Base-by-base conservation (phyloP, 2,888 invertebrate genomes). In the Poecilobothrus nobilitatus region DNA sequence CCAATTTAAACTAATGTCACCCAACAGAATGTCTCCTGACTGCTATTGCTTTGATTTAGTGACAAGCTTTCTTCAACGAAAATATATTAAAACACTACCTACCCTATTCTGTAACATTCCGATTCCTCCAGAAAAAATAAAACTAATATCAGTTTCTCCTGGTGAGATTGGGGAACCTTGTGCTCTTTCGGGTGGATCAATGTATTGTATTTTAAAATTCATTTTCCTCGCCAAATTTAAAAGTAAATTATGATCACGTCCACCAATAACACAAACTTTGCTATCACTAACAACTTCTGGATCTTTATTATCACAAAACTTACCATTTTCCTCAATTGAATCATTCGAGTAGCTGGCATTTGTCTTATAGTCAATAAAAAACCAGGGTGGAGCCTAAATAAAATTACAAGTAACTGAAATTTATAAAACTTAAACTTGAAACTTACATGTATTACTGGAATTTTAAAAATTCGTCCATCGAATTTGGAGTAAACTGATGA, bases 1-100 rank as follows among this genome's bases (percentile, higher is more conserved):
- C 84, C 87, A 88, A 0, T 90, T 90, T 74, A 91, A 84, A 0
- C 89, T 88, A 1, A 91, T 88, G 75, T 91, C 91, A 0, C 91
- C 91, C 53, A 91, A 82, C 74, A 91, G 89, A 75, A 91, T 86
- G 71, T 91, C 89, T 0, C 88, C 90, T 80, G 86, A 84, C 89
- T 89, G 73, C 8, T 76, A 74, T 20, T 20, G 6, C 15, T 2
- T 61, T 20, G 65, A 15, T 44, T 27, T 27, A 62, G 27, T 64
- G 10, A 10, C 65, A 65, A 27, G 7, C 34, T 64, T 34, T 37
- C 22, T 27, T 5, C 5, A 27, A 27, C 27, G 5, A 27, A 27
- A 27, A 27, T 27, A 27, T 27, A 4, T 27, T 2, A 5, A 53
- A 2, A 27, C 27, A 27, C 5, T 27, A 27, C 27, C 70, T 70